Conservation (phyloP, 2,113 vertebrate species). For the Trichechus manatus region DNA sequence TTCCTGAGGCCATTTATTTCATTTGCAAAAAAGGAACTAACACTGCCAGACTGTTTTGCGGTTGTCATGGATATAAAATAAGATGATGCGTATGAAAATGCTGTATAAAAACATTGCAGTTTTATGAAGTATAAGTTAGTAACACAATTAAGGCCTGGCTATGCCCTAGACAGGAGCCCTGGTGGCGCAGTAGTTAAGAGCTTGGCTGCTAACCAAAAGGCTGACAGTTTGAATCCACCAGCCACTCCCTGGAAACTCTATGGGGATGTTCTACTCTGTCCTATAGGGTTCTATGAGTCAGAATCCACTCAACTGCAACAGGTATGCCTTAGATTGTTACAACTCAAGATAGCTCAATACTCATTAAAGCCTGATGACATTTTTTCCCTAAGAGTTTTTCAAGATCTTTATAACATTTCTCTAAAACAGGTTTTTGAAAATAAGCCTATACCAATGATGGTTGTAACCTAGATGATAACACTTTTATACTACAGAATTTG, state of each 20-base stretch:
- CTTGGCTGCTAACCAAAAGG: too few relatives aligned
- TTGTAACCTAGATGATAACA: conserved; percentile 24
- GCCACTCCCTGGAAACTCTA: too few relatives aligned
- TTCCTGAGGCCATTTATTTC: not conserved
- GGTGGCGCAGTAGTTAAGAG: too few relatives aligned
- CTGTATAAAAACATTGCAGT: not conserved
- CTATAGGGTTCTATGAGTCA: too few relatives aligned
- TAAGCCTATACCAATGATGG: not conserved
- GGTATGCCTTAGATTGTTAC: conserved; percentile 1
- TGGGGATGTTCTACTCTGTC: too few relatives aligned
- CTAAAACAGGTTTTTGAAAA: conserved; percentile 46
- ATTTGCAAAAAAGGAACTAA: not conserved
- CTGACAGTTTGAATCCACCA: too few relatives aligned
- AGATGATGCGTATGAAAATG: not conserved
- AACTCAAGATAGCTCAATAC: conserved; percentile 23
- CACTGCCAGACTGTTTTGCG: not conserved
- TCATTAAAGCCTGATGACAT: conserved; percentile 61
- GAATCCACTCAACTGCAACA: too few relatives aligned
- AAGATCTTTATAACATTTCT: conserved; percentile 26
- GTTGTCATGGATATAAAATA: conserved; percentile 43
- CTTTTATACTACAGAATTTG: not conserved
- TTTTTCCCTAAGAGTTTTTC: conserved; percentile 14
- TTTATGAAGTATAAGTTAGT: conserved; percentile 58
- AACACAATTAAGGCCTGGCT: conserved; percentile 1
- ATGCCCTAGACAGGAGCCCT: not conserved